Evolutionary conservation across 64 coral and sea anemone genomes (phyloP).

Genomic region (Stylophora pistillata): DNA sequence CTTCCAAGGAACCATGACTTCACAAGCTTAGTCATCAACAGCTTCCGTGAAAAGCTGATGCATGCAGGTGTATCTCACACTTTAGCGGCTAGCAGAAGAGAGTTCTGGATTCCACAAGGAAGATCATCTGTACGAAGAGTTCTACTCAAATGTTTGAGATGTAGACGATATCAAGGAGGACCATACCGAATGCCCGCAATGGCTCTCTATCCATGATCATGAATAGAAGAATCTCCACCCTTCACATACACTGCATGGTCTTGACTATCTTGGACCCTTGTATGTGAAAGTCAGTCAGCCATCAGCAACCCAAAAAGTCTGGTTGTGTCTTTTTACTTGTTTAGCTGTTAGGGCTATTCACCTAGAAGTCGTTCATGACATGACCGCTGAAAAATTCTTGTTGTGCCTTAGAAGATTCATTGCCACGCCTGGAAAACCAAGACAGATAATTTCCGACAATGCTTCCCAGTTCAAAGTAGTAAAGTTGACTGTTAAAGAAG

Average conservation of each 20-base stretch:
- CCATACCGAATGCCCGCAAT: conserved; percentile 49
- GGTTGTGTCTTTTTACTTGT: conserved; percentile 60
- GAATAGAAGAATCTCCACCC: conserved; percentile 41
- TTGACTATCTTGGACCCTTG: conserved; percentile 57
- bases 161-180: conserved; percentile 46
- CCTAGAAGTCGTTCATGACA: too few relatives aligned
- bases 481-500: too few relatives aligned
- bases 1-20: conserved; percentile 40
- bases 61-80: conserved; percentile 53
- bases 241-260: too few relatives aligned
- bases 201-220: conserved; percentile 49
- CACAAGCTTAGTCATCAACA: conserved; percentile 39
- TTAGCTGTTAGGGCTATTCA: conserved; percentile 44
- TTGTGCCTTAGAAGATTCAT: conserved; percentile 67
- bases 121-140: conserved; percentile 47
- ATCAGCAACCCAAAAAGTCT: conserved; percentile 38
- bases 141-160: conserved; percentile 41
- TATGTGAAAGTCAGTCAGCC: too few relatives aligned
- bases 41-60: conserved; percentile 26
- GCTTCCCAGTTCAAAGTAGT: too few relatives aligned
- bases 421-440: conserved; percentile 37
- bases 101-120: conserved; percentile 61
- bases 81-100: conserved; percentile 38
- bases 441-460: conserved; percentile 55
- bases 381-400: conserved; percentile 48